Percentiles rank a stretch among this genome's conserved stretches.
Conservation (phyloP, 2,797 vertebrate species). For the Odontamblyopus lacepedii region DNA sequence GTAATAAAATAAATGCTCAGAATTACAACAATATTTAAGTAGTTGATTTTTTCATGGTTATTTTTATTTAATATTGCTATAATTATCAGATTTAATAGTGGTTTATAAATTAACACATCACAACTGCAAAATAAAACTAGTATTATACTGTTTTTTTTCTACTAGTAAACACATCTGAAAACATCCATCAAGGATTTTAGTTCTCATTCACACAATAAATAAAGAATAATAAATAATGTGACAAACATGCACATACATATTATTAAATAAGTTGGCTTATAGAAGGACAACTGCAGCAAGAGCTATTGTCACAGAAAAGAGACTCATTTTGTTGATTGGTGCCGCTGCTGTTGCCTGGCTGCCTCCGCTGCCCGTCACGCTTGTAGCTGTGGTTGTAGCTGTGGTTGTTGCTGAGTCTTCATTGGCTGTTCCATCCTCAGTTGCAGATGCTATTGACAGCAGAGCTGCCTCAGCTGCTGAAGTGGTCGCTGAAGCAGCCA, state of each 20-base stretch:
- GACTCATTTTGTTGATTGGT: constrained; percentile 16
- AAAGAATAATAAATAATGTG: constrained; percentile 33
- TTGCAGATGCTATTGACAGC: rapidly evolving
- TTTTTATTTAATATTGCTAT: no score
- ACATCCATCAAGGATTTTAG: neutral
- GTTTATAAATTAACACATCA: no score
- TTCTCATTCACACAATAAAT: constrained; percentile 34
- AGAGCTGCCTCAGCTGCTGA: neutral
- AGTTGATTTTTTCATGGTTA: no score
- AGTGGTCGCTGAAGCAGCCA: neutral
- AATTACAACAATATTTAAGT: no score
- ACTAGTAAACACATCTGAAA: neutral
- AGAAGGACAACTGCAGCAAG: neutral
- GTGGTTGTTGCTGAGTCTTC: neutral
- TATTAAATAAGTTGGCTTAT: neutral
- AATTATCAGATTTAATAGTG: no score
- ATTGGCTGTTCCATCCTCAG: neutral
- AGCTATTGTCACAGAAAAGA: constrained; percentile 11
- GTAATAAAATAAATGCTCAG: no score
- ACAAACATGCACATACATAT: constrained; percentile 1
- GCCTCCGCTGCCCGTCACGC: neutral
- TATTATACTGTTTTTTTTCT: no score
- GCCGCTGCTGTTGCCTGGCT: constrained; percentile 4
- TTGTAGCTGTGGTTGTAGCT: no score
- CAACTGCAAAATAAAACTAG: no score